A percentile compares a stretch with the other conserved stretches of the same genome.
These are phyloP conservation scores for Sinella curviseta DNA, from an alignment of 1,140 invertebrate species.

Conservation along the genomic window DNA sequence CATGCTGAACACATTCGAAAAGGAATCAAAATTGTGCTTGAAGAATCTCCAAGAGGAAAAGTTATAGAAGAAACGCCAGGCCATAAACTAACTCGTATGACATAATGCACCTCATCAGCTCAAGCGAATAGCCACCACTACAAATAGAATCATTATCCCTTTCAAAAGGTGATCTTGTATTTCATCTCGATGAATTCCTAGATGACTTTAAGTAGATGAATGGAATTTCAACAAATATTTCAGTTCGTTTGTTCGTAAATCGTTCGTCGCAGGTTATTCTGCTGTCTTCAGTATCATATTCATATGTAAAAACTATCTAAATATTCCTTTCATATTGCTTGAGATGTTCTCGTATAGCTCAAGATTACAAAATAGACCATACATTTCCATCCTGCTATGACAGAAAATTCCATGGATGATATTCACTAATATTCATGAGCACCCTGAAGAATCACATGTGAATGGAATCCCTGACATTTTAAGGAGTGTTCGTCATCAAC, in stretches of 20 bases:
- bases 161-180: neutral
- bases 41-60: no score
- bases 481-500: conserved; percentile 21
- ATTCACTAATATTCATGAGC: no score
- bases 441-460: neutral
- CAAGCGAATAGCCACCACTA: neutral
- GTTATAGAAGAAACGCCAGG: no score
- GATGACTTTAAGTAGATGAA: neutral
- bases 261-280: neutral
- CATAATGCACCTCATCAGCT: conserved; percentile 7
- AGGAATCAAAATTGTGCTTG: no score
- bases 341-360: no score
- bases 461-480: conserved; percentile 25
- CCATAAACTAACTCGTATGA: conserved; percentile 4
- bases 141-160: conserved; percentile 8
- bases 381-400: no score
- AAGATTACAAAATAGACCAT: no score
- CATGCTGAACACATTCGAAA: no score
- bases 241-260: neutral
- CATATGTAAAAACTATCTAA: no score
- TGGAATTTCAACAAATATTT: conserved; percentile 9
- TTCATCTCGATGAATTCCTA: neutral
- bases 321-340: no score
- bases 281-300: no score
- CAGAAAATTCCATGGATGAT: no score